Conservation (phyloP, 2,797 vertebrate species). For the Sebastes itinus region DNA sequence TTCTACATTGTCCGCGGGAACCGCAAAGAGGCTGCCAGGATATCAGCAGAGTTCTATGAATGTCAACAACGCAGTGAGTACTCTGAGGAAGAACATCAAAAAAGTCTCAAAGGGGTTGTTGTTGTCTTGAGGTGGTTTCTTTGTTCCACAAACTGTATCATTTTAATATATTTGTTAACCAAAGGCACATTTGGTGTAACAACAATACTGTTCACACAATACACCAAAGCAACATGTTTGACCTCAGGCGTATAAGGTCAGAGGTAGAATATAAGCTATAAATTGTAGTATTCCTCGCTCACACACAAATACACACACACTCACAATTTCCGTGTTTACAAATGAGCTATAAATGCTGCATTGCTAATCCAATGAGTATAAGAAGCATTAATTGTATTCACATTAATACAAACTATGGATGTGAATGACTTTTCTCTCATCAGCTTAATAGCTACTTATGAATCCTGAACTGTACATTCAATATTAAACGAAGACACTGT, state of each 20-base stretch:
- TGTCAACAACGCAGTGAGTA: slow-evolving; percentile 91
- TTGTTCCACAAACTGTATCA: background rate
- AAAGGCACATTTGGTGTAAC: background rate
- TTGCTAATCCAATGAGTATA: slow-evolving; percentile 23
- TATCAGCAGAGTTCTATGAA: slow-evolving; percentile 95
- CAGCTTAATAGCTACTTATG: slow-evolving; percentile 70
- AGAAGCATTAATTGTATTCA: slow-evolving; percentile 22
- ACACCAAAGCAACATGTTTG: background rate
- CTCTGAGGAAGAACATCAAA: background rate
- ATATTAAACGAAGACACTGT: slow-evolving; percentile 76
- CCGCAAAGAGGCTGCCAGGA: slow-evolving; percentile 94
- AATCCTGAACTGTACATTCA: slow-evolving; percentile 63
- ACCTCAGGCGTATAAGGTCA: slow-evolving; percentile 20
- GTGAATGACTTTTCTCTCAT: slow-evolving; percentile 56
- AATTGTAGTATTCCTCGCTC: background rate
- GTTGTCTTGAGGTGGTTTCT: background rate
- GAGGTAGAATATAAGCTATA: background rate
- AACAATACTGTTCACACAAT: background rate
- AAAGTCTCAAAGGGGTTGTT: background rate
- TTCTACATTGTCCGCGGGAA: slow-evolving; percentile 97
- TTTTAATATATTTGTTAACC: background rate
- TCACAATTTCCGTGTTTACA: slow-evolving; percentile 52
- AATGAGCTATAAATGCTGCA: slow-evolving; percentile 48
- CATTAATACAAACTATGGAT: slow-evolving; percentile 22
- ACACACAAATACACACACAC: background rate